Base-by-base conservation (phyloP, 1,140 invertebrate genomes). In the Battus philenor region DNA sequence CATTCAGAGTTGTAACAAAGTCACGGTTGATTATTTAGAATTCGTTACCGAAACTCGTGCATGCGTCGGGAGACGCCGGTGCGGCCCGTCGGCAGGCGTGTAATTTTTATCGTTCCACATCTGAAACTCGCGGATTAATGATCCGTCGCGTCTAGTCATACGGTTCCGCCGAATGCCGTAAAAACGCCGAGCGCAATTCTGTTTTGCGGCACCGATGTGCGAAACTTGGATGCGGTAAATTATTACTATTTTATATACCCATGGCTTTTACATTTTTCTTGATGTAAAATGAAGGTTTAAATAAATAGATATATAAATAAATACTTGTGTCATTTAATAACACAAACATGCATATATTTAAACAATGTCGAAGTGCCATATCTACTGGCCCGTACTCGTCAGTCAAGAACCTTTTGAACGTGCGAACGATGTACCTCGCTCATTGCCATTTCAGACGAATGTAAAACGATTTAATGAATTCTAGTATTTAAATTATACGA, bases 121-220 rank as follows among this genome's bases (percentile, higher is more conserved):
- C 71, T 73, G 73, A 77, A 77, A 72, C 56, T 73, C 59, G 27
- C 50, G 62, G 68, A 82, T 79, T 82, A 82, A 82, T 82, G 78
- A 68, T 71, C 71, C 78, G 65, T 20, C 59, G 50, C 69, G 78
- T 82, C 78, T 82, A 82, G 78, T 82, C 78, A 82, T 82, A 82
- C 74, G 78, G 74, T 82, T 70, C 70, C 73, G 70, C 64, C 68
- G 68, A 75, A 76, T 56, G 75, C 75, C 73, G 68, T 82, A 82
- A 82, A 82, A 82, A 82, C 72, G 63, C 64, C 65, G 60, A 63
- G 69, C 59, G 72, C 75, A 70, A 71, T 82, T 82, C 71, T 67
- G 74, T 82, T 78, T 73, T 59, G 24, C 13, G 45, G 11, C 29
- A 6, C 12, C 8, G 53, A 59, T 32, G 16, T 44, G 8, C 1